phyloP scores from a whole-genome alignment of 2,113 vertebrate species.

The Rhombomys opimus region DNA sequence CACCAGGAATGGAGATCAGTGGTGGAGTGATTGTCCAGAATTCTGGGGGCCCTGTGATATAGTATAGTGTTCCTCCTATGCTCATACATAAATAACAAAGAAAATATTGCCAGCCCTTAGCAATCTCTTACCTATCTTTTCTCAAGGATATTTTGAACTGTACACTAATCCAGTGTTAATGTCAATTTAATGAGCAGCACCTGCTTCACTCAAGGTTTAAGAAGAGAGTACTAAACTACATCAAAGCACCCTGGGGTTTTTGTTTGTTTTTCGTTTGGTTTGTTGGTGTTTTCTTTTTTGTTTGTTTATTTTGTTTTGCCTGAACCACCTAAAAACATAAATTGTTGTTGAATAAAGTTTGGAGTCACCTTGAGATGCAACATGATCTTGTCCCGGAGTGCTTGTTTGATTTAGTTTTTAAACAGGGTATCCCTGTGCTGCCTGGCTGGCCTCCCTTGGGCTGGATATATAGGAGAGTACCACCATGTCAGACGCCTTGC shows the following conservation, averaged over 20 bases:
- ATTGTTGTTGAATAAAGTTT: not conserved
- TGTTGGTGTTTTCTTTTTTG: too few species aligned
- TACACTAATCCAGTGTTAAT: slow-evolving; percentile 3
- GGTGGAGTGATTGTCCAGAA: not conserved
- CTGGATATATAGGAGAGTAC: not conserved
- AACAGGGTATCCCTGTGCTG: not conserved
- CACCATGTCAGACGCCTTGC: not conserved
- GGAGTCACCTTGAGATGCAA: too few species aligned
- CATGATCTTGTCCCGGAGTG: not conserved
- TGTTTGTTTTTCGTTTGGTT: not conserved
- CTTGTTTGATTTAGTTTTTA: not conserved
- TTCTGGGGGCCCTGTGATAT: not conserved
- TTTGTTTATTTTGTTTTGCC: too few species aligned
- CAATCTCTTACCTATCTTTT: slow-evolving; percentile 32
- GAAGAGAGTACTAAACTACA: not conserved
- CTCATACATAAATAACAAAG: not conserved
- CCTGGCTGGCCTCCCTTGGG: not conserved
- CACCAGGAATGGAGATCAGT: too few species aligned
- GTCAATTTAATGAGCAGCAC: slow-evolving; percentile 14
- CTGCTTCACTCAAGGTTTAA: slow-evolving; percentile 8
- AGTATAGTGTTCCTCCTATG: not conserved
- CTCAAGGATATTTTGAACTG: slow-evolving; percentile 25
- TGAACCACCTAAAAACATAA: not conserved
- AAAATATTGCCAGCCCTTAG: not conserved
- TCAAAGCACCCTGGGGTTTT: too few species aligned